Evolutionary conservation across 1,140 invertebrate genomes (phyloP), one percentile per base, ranked within the genome.

Genomic region (Cryptotermes secundus): DNA sequence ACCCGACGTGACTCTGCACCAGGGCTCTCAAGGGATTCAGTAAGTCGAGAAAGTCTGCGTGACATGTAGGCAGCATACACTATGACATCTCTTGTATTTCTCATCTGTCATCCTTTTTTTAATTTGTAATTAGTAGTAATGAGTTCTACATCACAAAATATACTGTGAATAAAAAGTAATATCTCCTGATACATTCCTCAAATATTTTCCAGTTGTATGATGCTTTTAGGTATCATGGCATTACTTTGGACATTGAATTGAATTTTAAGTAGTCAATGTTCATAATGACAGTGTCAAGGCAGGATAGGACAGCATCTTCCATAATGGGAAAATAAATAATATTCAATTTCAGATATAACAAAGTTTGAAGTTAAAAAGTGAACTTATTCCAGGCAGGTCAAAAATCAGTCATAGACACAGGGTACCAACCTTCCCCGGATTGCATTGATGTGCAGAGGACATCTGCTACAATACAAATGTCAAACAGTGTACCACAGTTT

Each of bases 1-100:
- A 4, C 42, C 7, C 72, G 83, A 59, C 85, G 85, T n/a, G 83
- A 84, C 65, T 85, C 83, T 19, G 83, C 83, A 34, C 83, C 85
- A 38, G 83, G 79, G 24, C 53, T 85, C 14, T 84, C 85, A 22
- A 38, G 80, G 24, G 83, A 84, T 24, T 72, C 65, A 2, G 42
- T 81, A 12, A 85, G 84, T 65, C 36, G 83, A 59, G 85, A 85
- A 24, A 84, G 83, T 85, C 79, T 84, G 82, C 38, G 53, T 31
- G 85, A 83, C 59, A 72, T 72, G 59, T 72, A 72, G 59, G 31
- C 59, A 9, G 16, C 3, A 16, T 4, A 19, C 12, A 12, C n/a
- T n/a, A n/a, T 38, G 4, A 38, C 38, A 38, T 19, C 45, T 49
- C 45, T 49, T 3, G 3, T 49, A 49, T 42, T 42, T 19, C 45